A percentile compares a stretch with the other conserved stretches of the same genome.
phyloP scores from a whole-genome alignment of 92 coral and sea anemone genomes.

The Hydrozoanthus gracilis region DNA sequence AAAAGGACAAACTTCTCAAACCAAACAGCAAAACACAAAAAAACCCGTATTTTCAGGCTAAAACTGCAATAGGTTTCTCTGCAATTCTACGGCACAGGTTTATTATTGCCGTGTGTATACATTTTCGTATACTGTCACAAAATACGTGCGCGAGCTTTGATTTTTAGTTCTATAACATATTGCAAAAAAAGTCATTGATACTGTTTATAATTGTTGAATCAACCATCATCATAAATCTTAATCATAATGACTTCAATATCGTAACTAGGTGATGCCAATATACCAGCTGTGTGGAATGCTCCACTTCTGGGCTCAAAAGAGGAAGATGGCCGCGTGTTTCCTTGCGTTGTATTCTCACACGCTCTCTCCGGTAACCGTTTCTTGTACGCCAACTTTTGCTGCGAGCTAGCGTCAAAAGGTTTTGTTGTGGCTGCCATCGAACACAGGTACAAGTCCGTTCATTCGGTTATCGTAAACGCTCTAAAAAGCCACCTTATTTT shows the following conservation, averaged over 20 bases:
- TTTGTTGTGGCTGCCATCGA: conserved; percentile 89
- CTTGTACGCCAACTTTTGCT: conserved; percentile 79
- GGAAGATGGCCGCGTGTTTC: conserved; percentile 51
- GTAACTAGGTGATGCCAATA: conserved; percentile 62
- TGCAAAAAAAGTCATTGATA: not conserved
- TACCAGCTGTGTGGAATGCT: conserved; percentile 79
- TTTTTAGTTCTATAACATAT: no score
- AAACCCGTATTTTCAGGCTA: no score
- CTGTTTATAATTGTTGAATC: not conserved
- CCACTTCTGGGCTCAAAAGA: conserved; percentile 51
- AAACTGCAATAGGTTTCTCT: no score
- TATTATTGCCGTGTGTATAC: no score
- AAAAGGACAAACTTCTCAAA: no score
- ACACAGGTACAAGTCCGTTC: conserved; percentile 72
- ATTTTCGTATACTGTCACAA: no score
- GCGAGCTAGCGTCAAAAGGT: conserved; percentile 94
- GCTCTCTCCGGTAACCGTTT: conserved; percentile 86
- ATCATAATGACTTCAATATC: not conserved
- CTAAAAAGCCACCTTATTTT: no score
- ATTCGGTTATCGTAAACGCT: no score
- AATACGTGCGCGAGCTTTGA: no score
- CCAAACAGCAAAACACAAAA: no score
- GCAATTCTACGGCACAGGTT: no score
- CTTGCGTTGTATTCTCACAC: conserved; percentile 94
- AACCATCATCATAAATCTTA: not conserved